Evolutionary conservation across 2,113 vertebrate genomes (phyloP), one percentile per base, ranked within the genome.

Genomic region (Chloroceryle aenea): DNA sequence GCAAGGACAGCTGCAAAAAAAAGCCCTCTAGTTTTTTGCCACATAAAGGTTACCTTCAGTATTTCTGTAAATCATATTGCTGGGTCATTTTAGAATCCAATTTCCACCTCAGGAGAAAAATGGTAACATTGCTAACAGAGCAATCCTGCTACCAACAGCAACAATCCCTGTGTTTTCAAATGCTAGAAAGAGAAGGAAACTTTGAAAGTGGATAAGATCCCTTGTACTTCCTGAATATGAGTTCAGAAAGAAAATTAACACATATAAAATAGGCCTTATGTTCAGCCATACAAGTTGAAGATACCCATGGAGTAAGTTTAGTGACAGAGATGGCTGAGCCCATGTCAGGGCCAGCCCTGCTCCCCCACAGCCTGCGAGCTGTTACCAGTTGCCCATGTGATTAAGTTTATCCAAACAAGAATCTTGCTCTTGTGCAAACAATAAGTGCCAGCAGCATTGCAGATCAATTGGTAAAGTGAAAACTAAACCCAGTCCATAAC

Each of bases 1-100:
- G 55, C n/a, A 84, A 87, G 64, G 36, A 69, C 17, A 76, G 43
- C 55, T 69, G n/a, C 85, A 81, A 74, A 94, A 74, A 94, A 18
- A 61, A 23, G 40, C 18, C 12, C 27, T 73, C 29, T 11, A 42
- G 8, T 59, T 16, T 48, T 30, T 56, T 0, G 0, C 59, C 58
- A 83, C 2, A 3, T 21, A 4, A 85, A 89, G 32, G 40, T 56
- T 40, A 76, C 10, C 27, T 74, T 89, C 11, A 12, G 22, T 53
- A 30, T 27, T 88, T 58, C 73, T 43, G 4, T 62, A 40, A 55
- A 27, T 26, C n/a, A 19, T 56, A 66, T 4, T 29, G 40, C 21
- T n/a, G 14, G n/a, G 68, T 56, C 9, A 38, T 32, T 47, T 79
- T 52, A 63, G 42, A 90, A 76, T 69, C 7, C 47, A 75, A 21